These are phyloP conservation scores for Philantomba maxwellii DNA, from an alignment of 2,113 vertebrate genomes.

Conservation along the genomic window DNA sequence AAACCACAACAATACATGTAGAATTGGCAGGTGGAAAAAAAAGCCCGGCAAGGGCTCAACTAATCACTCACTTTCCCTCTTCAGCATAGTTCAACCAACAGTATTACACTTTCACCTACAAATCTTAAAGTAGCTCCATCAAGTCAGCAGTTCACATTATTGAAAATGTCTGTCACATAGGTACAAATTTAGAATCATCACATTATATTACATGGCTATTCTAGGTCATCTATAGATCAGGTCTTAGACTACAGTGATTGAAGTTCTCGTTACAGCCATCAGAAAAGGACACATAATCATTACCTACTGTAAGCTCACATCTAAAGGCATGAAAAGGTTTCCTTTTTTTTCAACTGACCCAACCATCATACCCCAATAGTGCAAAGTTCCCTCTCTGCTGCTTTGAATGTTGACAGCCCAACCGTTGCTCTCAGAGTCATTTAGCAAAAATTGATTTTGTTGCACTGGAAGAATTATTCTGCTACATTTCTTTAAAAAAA, in stretches of 20 bases:
- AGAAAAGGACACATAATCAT: constrained; percentile 92
- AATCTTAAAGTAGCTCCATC: constrained; percentile 89
- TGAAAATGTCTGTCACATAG: constrained; percentile 90
- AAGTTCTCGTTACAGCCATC: constrained; percentile 93
- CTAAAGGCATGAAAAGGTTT: constrained; percentile 82
- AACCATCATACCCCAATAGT: constrained; percentile 71
- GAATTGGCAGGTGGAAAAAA: constrained; percentile 91
- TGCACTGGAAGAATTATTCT: constrained; percentile 69
- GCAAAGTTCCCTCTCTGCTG: constrained; percentile 71
- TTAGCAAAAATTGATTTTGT: constrained; percentile 63
- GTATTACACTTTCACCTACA: constrained; percentile 87
- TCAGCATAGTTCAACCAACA: constrained; percentile 90
- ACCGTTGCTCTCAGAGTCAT: constrained; percentile 47
- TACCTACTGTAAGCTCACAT: constrained; percentile 88
- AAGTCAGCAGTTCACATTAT: constrained; percentile 89
- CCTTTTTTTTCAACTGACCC: constrained; percentile 75
- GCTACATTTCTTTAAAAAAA: constrained; percentile 56
- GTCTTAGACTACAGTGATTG: constrained; percentile 91
- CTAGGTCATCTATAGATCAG: constrained; percentile 96
- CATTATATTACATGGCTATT: constrained; percentile 97
- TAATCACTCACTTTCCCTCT: constrained; percentile 80
- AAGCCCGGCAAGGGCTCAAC: constrained; percentile 87
- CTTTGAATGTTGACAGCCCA: constrained; percentile 66
- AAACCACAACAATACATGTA: constrained; percentile 97
- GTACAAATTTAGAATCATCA: constrained; percentile 93